Conservation (phyloP, 2,797 vertebrate species). For the Anniella stebbinsi region DNA sequence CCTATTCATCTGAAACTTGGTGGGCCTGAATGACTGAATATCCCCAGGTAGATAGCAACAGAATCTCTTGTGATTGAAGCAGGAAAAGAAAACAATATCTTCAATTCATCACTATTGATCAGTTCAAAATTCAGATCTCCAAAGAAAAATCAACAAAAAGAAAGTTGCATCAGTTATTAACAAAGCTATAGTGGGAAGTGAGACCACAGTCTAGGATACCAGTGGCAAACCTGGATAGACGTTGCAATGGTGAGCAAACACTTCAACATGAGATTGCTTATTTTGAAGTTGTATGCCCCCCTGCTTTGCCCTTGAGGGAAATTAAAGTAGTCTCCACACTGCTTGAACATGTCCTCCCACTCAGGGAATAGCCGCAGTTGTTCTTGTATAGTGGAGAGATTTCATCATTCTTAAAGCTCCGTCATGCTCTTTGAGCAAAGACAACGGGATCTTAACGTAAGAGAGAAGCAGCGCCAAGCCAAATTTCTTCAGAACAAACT, state of each 20-base stretch:
- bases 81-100: not conserved
- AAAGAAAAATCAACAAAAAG: not conserved
- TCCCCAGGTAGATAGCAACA: not conserved
- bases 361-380: not conserved
- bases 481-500: constrained; percentile 15
- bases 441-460: constrained; percentile 1
- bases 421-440: constrained; percentile 5
- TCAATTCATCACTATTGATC: not conserved
- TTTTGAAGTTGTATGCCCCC: not conserved
- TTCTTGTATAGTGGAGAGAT: constrained; percentile 20
- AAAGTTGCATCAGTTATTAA: not conserved
- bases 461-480: constrained; percentile 3
- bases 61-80: not conserved
- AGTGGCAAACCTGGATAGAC: not conserved
- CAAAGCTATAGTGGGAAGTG: not conserved
- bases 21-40: no score
- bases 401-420: constrained; percentile 16
- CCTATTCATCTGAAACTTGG: no score
- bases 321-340: constrained; percentile 5
- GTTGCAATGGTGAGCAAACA: not conserved
- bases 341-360: not conserved
- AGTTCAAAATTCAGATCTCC: not conserved
- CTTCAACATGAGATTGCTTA: not conserved
- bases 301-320: not conserved
- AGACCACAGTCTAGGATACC: not conserved